These are phyloP conservation scores for Leptothorax acervorum DNA, from an alignment of 2,888 invertebrate genomes.

Conservation along the genomic window DNA sequence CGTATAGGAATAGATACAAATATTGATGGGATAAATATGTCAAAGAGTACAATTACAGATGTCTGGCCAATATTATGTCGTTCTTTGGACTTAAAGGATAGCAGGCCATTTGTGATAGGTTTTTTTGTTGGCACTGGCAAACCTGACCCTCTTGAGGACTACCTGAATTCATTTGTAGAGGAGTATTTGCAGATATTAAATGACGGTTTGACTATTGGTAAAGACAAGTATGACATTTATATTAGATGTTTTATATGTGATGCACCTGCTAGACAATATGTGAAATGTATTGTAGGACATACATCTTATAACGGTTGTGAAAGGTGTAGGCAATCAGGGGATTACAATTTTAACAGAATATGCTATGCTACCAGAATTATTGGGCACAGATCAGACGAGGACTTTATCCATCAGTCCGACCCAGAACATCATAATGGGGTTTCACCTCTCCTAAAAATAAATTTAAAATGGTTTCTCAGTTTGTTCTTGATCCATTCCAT, in stretches of 20 bases:
- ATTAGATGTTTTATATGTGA: neutral
- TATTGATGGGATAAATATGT: neutral
- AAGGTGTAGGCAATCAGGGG: neutral
- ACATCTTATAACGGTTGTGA: neutral
- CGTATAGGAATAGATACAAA: neutral
- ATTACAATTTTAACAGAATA: neutral
- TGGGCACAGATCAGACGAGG: neutral
- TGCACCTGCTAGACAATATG: neutral
- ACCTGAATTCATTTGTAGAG: neutral
- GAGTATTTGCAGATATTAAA: neutral
- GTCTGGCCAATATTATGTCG: neutral
- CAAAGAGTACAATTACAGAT: constrained; percentile 1
- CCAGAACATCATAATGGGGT: neutral
- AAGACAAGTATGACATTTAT: too few species aligned
- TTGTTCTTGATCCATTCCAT: neutral
- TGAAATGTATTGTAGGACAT: neutral
- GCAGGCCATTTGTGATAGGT: neutral
- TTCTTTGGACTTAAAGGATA: neutral
- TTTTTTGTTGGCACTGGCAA: neutral
- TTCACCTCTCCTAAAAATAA: neutral
- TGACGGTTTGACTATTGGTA: too few species aligned
- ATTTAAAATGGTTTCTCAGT: neutral
- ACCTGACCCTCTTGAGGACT: constrained; percentile 5
- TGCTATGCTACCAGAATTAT: neutral
- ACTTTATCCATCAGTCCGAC: neutral